Percentiles rank a stretch among this genome's conserved stretches.
Evolutionary conservation across 30 jellyfish, hydroid and myxozoan species (phyloP).

Genomic region (Pseudorhiza aurosa): DNA sequence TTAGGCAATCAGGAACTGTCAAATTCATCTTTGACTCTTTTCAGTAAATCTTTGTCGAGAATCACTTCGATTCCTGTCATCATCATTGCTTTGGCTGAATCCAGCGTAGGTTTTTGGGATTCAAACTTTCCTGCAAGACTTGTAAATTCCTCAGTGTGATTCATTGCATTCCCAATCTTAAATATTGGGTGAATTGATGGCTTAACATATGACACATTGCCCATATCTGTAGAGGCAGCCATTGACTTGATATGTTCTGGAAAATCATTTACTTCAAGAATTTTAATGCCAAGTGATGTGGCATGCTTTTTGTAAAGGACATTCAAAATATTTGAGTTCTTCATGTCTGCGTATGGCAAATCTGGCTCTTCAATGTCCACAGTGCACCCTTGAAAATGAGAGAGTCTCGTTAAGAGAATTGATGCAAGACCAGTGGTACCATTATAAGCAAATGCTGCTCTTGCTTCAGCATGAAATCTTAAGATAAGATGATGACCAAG

Average conservation of each 20-base stretch:
- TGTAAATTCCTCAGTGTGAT: slow-evolving; percentile 82
- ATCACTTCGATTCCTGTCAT: slow-evolving; percentile 85
- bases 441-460: no score
- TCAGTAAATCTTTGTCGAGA: slow-evolving; percentile 17
- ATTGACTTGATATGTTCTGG: slow-evolving; percentile 3
- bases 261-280: background rate
- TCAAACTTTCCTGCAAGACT: slow-evolving; percentile 62
- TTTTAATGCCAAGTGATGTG: slow-evolving; percentile 18
- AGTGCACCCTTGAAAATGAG: slow-evolving; percentile 39
- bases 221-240: slow-evolving; percentile 93
- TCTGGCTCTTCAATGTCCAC: slow-evolving; percentile 6
- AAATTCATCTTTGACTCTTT: slow-evolving; percentile 52
- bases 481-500: no score
- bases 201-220: slow-evolving; percentile 85
- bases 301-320: slow-evolving; percentile 36
- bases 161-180: slow-evolving; percentile 55
- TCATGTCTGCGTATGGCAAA: slow-evolving; percentile 26
- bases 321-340: slow-evolving; percentile 6
- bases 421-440: background rate
- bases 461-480: no score
- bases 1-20: no score
- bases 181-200: slow-evolving; percentile 94
- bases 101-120: slow-evolving; percentile 77
- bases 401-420: background rate
- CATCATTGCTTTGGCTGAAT: slow-evolving; percentile 90